Conservation (phyloP, 2,113 vertebrate genomes). For the Chionodraco myersi region DNA sequence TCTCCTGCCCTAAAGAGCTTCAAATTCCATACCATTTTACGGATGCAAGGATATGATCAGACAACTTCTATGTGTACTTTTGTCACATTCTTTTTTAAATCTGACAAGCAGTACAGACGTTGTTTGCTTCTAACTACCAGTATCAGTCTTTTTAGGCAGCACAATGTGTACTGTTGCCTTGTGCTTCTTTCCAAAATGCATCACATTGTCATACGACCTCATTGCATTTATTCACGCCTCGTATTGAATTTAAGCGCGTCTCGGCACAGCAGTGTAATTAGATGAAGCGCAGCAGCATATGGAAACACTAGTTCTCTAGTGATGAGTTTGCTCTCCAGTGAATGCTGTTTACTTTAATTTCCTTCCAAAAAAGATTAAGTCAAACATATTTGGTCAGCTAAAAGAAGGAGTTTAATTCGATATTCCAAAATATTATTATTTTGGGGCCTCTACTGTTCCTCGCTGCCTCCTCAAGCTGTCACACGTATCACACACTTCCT, state of each 20-base stretch:
- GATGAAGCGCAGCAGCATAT: conserved; percentile 34
- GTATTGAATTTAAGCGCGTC: conserved; percentile 31
- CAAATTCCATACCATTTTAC: background rate
- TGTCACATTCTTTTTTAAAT: too few relatives aligned
- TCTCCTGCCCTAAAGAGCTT: background rate
- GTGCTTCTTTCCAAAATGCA: background rate
- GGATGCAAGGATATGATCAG: background rate
- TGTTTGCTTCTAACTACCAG: too few relatives aligned
- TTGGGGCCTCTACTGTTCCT: conserved; percentile 6
- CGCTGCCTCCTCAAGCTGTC: background rate
- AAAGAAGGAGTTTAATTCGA: conserved; percentile 57
- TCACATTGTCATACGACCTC: background rate
- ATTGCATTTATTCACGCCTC: conserved; percentile 17
- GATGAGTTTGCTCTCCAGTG: conserved; percentile 37
- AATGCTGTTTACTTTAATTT: conserved; percentile 60
- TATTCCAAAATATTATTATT: conserved; percentile 51
- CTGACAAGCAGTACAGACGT: too few relatives aligned
- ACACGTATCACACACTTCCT: background rate
- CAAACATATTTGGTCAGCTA: conserved; percentile 60
- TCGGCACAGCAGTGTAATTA: conserved; percentile 47
- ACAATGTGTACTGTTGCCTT: background rate
- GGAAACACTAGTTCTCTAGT: conserved; percentile 29
- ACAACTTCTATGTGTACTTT: too few relatives aligned
- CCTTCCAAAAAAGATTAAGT: conserved; percentile 44
- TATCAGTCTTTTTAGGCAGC: too few relatives aligned